Base-by-base conservation (phyloP, 2,113 vertebrate genomes). In the Canis aureus region DNA sequence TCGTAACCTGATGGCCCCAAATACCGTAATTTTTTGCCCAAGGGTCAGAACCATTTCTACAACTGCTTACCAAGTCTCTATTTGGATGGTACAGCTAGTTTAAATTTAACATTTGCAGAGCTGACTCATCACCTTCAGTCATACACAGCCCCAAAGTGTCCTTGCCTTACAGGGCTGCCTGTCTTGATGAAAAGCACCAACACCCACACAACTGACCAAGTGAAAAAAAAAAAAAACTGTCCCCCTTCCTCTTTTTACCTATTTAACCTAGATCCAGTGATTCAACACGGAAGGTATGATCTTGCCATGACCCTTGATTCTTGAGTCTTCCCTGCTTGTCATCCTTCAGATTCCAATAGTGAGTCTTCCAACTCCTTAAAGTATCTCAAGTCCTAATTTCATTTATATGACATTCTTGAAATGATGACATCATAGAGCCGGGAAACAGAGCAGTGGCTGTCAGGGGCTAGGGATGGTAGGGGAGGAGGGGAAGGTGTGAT, bases 21-120 rank as follows among this genome's bases (percentile, higher is more conserved):
- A 81, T 8, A 55, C 15, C 13, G 1, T 27, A 17, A 23, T 59
- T 32, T 92, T 51, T 78, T 17, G 29, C 17, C 43, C 13, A 71
- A 90, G 73, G 57, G n/a, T 80, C 80, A 82, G 73, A 83, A 76
- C 29, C 60, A 92, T 66, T 69, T 92, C 51, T 57, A 76, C 22
- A 57, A 59, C 82, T 73, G 8, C 66, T 79, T 74, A 55, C 17
- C 6, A 11, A 49, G 11, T 66, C 35, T 66, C 43, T 60, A 55
- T 83, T 25, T 92, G n/a, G 22, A 84, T 81, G 27, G 55, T 71
- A 49, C 16, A 55, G 9, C 23, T 17, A 69, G 32, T 94, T 59
- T 76, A 59, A 79, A 87, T 35, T 92, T 76, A 84, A 51, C 73
- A 55, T 78, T 93, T 85, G 64, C 53, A 88, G 92, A 78, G 32